phyloP scores from a whole-genome alignment of 2,113 vertebrate species.

The Accipiter virgatus region DNA sequence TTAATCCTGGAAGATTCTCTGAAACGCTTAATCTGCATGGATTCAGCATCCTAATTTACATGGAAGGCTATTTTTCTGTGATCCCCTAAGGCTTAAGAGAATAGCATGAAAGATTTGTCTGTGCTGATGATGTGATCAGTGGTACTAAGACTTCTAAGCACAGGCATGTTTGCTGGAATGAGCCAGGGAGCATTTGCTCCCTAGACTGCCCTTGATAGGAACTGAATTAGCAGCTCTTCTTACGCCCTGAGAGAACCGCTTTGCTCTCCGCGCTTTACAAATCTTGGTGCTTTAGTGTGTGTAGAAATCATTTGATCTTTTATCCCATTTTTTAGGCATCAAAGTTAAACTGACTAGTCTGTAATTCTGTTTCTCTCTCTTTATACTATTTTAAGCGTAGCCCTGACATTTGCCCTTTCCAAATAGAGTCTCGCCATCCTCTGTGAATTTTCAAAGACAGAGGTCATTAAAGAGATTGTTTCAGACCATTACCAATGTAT shows the following conservation, averaged over 20 bases:
- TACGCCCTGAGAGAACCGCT: not conserved
- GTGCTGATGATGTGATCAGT: not conserved
- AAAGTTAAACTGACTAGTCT: not conserved
- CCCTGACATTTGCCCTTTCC: not conserved
- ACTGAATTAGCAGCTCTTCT: not conserved
- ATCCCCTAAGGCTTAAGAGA: not conserved
- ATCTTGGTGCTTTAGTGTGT: rapidly evolving
- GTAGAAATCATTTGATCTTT: not conserved
- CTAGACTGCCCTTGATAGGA: not conserved
- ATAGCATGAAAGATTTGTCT: not conserved
- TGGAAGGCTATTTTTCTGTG: not conserved
- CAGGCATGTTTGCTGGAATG: rapidly evolving
- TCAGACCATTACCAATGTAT: not conserved
- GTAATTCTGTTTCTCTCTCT: not conserved
- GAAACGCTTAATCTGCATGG: not conserved
- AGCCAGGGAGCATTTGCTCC: not conserved
- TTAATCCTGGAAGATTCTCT: not conserved
- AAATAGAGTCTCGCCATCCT: not conserved
- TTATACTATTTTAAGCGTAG: not conserved
- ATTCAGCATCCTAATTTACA: not conserved
- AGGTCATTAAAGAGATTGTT: not conserved
- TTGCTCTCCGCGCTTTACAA: not conserved
- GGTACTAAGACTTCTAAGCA: not conserved
- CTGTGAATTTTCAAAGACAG: not conserved
- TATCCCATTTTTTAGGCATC: not conserved